phyloP scores from a whole-genome alignment of 2,113 vertebrate species.

The Rattus norvegicus region DNA sequence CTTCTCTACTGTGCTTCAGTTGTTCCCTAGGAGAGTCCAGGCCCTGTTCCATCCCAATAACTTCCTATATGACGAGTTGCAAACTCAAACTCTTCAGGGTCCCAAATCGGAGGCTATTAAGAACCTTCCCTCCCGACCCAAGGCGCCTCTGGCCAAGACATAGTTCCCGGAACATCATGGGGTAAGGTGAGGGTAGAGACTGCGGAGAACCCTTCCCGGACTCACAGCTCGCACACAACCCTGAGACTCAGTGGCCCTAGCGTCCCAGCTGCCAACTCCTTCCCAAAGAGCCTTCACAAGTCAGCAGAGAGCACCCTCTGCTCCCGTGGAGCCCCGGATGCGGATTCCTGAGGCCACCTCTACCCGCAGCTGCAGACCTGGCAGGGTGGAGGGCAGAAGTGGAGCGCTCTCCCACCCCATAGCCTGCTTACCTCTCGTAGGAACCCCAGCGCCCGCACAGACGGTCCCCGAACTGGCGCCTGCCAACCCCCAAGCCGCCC shows the following conservation, averaged over 20 bases:
- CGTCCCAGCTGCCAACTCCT: neutral
- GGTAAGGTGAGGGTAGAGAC: neutral
- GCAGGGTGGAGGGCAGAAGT: neutral
- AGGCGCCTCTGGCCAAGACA: neutral
- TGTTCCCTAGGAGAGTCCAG: neutral
- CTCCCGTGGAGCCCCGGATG: neutral
- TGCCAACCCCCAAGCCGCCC: rapidly evolving
- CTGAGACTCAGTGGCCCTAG: neutral
- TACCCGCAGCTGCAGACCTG: neutral
- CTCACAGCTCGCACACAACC: neutral
- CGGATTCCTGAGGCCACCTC: neutral
- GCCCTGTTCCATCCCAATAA: neutral
- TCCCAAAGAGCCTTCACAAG: neutral
- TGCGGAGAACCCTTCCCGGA: neutral
- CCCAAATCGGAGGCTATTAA: neutral
- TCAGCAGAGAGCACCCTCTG: neutral
- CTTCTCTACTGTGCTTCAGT: neutral
- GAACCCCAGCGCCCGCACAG: neutral
- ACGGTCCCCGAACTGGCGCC: rapidly evolving
- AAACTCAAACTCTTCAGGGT: neutral
- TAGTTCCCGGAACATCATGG: neutral
- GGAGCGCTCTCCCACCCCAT: neutral
- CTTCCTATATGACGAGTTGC: neutral
- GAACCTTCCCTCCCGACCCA: neutral
- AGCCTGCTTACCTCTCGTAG: neutral